These are phyloP conservation scores for Phania funesta DNA, from an alignment of 2,888 invertebrate genomes.

Conservation along the genomic window DNA sequence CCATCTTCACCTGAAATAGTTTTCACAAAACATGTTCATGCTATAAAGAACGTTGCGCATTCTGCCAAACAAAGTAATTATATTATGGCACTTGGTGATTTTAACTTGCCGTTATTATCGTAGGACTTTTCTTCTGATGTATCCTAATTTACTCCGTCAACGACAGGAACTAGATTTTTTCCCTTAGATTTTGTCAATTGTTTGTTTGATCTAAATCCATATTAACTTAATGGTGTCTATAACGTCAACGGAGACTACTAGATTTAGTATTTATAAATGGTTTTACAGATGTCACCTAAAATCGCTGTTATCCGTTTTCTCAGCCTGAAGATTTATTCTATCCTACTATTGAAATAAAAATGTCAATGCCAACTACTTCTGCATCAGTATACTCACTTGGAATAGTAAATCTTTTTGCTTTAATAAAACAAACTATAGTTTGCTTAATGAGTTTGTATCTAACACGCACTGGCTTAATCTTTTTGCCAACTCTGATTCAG, in stretches of 20 bases:
- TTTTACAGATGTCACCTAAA: neutral
- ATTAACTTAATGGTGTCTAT: neutral
- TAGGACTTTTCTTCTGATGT: neutral
- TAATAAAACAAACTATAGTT: neutral
- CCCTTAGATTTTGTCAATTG: neutral
- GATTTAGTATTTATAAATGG: neutral
- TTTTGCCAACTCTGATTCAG: neutral
- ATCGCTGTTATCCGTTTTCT: neutral
- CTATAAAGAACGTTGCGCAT: neutral
- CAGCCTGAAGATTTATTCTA: neutral
- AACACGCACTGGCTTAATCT: neutral
- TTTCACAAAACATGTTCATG: neutral
- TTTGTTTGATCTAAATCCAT: neutral
- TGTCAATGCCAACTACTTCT: too few species aligned
- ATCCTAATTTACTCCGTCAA: too few species aligned
- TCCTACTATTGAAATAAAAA: neutral
- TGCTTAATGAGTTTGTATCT: neutral
- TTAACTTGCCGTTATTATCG: neutral
- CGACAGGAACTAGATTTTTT: neutral
- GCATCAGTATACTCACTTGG: neutral
- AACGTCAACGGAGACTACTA: neutral
- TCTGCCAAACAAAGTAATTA: neutral
- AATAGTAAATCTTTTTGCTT: neutral
- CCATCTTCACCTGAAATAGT: neutral
- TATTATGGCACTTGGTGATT: neutral